Base-by-base conservation (phyloP, 1,140 invertebrate genomes). In the Dysdera silvatica region DNA sequence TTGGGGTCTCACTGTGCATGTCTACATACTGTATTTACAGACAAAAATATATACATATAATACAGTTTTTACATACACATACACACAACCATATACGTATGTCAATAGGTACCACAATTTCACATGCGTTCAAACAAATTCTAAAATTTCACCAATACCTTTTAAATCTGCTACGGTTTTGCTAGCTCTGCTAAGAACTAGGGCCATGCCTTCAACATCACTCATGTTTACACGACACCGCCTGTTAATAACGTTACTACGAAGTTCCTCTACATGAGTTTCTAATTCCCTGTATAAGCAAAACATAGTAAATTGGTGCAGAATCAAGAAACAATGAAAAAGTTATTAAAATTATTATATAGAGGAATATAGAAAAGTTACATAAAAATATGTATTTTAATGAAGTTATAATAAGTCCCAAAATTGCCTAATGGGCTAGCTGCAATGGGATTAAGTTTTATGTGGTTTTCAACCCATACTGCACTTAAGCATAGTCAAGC, bases 111-210 rank as follows among this genome's bases (percentile, higher is more conserved):
- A n/a, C n/a, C n/a, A n/a, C n/a, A n/a, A n/a, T n/a, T n/a, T n/a
- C n/a, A n/a, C n/a, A n/a, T n/a, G n/a, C n/a, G n/a, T n/a, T n/a
- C n/a, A n/a, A n/a, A n/a, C n/a, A n/a, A n/a, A n/a, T n/a, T n/a
- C n/a, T n/a, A n/a, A n/a, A n/a, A n/a, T 12, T 37, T 37, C n/a
- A 12, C 35, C n/a, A 14, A 61, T 70, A 77, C 76, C 71, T 80
- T 97, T 97, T 65, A 96, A 82, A 74, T 96, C 92, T 12, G 92
- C 92, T 4, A 97, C 90, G 32, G 90, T 92, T 84, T 95, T 93
- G 76, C 89, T 89, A 59, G 88, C 85, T 76, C 88, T 84, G 74
- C 87, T 91, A 18, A 98, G 79, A 58, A 95, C 84, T 66, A 97
- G 80, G 18, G 94, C 94, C 84, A 98, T 95, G 69, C 89, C 89